Conservation (phyloP, 2,797 vertebrate species). For the Leuciscus waleckii region DNA sequence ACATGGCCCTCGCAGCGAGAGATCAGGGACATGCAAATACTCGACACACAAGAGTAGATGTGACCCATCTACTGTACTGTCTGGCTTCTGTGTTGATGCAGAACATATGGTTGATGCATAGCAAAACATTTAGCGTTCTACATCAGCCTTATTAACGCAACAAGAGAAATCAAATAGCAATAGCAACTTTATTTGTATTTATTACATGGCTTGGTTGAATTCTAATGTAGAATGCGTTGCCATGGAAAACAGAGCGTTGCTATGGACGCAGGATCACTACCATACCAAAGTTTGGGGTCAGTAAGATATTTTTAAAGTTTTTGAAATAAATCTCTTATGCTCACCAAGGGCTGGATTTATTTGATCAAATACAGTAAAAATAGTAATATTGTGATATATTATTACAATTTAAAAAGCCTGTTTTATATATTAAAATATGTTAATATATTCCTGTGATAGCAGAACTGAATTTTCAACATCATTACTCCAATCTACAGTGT, state of each 20-base stretch:
- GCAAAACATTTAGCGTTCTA: not conserved
- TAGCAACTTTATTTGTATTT: too few species aligned
- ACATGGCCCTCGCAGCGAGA: conserved; percentile 6
- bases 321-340: too few species aligned
- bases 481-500: not conserved
- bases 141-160: not conserved
- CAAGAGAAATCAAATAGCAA: too few species aligned
- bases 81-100: not conserved
- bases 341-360: too few species aligned
- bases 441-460: not conserved
- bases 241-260: too few species aligned
- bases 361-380: not conserved
- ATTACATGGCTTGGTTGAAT: too few species aligned
- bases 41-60: not conserved
- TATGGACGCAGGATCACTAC: too few species aligned
- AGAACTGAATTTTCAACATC: not conserved
- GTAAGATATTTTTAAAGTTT: too few species aligned
- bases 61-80: not conserved
- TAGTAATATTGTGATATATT: not conserved
- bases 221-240: too few species aligned
- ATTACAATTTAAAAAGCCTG: not conserved
- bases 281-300: too few species aligned
- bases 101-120: not conserved
- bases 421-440: too few species aligned
- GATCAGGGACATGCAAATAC: not conserved